A percentile compares a stretch with the other conserved stretches of the same genome.
Evolutionary conservation across 1,140 invertebrate species (phyloP).

Genomic region (Bombus turneri): DNA sequence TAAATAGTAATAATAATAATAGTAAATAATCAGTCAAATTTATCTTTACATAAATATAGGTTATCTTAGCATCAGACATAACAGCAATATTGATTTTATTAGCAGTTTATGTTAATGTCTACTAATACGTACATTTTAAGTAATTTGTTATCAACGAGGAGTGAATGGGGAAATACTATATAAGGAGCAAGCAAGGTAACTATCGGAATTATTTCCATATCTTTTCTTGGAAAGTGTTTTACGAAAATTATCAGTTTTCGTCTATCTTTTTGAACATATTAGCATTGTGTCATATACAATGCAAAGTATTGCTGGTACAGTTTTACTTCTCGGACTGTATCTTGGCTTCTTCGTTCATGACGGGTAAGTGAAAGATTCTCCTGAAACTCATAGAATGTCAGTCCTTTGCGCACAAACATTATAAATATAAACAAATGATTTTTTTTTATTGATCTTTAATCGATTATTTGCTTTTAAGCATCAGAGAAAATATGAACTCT

Average conservation of each 20-base stretch:
- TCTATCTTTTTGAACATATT: background rate
- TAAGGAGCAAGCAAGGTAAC: background rate
- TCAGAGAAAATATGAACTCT: background rate
- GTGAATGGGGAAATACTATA: constrained; percentile 8
- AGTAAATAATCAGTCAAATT: background rate
- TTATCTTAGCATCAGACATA: background rate
- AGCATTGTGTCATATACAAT: background rate
- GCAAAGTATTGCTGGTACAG: background rate
- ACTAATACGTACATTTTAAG: background rate
- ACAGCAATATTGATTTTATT: background rate
- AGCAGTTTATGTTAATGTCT: background rate
- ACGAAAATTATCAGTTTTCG: background rate
- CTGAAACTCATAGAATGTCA: background rate
- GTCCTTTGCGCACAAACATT: background rate
- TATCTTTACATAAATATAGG: background rate
- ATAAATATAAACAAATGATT: background rate
- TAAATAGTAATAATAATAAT: background rate
- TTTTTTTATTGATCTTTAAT: background rate
- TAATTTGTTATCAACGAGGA: background rate
- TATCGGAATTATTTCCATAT: background rate
- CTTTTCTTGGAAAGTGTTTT: too few relatives aligned
- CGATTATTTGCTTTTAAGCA: background rate
- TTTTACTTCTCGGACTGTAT: background rate
- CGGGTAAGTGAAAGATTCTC: constrained; percentile 30
- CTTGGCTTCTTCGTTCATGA: background rate